Evolutionary conservation across 1,140 invertebrate species (phyloP).

Genomic region (Tribolium madens): DNA sequence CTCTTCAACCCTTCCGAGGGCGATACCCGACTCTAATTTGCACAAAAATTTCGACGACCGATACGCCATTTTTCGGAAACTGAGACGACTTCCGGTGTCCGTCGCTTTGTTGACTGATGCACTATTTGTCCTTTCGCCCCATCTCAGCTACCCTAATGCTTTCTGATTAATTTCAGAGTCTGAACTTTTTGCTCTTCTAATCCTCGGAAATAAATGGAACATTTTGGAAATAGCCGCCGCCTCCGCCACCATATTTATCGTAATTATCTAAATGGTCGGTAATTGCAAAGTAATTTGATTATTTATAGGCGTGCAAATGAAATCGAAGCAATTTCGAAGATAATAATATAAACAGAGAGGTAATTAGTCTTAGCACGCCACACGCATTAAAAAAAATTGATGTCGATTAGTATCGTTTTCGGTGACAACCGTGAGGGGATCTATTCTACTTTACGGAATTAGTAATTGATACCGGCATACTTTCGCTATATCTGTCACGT

Average conservation of each 20-base stretch:
- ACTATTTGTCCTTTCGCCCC: conserved; percentile 57
- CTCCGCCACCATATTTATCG: not conserved
- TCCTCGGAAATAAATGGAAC: not conserved
- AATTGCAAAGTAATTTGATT: conserved; percentile 22
- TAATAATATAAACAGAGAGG: conserved; percentile 16
- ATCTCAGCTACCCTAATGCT: conserved; percentile 47
- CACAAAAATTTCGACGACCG: not conserved
- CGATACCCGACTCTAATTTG: not conserved
- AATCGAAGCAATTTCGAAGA: conserved; percentile 19
- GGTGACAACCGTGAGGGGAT: conserved; percentile 28
- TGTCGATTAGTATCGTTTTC: conserved; percentile 23
- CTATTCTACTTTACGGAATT: conserved; percentile 33
- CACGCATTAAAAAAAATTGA: not conserved
- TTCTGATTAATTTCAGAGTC: conserved; percentile 51
- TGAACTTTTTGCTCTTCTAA: conserved; percentile 23
- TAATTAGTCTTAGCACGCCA: conserved; percentile 9
- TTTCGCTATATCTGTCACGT: conserved; percentile 50
- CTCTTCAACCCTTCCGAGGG: not conserved
- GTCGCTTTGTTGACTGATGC: conserved; percentile 55
- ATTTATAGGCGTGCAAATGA: conserved; percentile 14
- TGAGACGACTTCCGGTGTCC: conserved; percentile 51
- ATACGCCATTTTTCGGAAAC: not conserved
- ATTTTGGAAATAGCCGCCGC: not conserved
- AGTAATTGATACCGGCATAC: conserved; percentile 25
- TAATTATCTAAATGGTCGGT: conserved; percentile 14